A percentile compares a stretch with the other conserved stretches of the same genome.
Conservation (phyloP, 2,888 invertebrate genomes). For the Diplazon laetatorius region DNA sequence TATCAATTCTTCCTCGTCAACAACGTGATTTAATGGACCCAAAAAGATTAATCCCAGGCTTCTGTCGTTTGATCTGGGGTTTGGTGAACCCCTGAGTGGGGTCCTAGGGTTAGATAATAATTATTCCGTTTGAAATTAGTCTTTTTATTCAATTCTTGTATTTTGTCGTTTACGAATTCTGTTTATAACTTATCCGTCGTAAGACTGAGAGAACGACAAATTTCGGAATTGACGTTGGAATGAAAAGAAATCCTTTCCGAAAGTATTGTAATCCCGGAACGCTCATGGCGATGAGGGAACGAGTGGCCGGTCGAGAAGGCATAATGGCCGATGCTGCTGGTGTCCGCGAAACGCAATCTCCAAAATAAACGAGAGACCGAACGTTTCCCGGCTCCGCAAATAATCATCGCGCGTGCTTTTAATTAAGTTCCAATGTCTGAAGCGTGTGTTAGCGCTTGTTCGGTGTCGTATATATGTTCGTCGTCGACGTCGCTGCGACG, state of each 20-base stretch:
- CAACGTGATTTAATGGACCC: too few species aligned
- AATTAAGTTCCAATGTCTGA: constrained; percentile 81
- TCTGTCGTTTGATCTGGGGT: too few species aligned
- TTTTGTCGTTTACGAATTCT: too few species aligned
- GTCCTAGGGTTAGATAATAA: too few species aligned
- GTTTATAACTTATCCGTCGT: constrained; percentile 37
- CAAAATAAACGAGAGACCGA: constrained; percentile 78
- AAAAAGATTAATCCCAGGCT: too few species aligned
- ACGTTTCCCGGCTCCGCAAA: constrained; percentile 73
- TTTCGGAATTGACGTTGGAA: constrained; percentile 40
- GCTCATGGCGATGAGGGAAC: constrained; percentile 25
- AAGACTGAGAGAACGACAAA: neutral
- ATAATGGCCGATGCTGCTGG: constrained; percentile 1
- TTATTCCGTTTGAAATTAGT: too few species aligned
- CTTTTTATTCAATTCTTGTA: too few species aligned
- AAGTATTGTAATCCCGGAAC: constrained; percentile 16
- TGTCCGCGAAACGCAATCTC: constrained; percentile 75
- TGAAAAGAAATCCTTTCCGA: constrained; percentile 17
- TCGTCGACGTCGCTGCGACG: constrained; percentile 39
- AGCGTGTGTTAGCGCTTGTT: constrained; percentile 45
- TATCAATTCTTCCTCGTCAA: too few species aligned
- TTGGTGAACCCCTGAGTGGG: too few species aligned
- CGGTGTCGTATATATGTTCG: constrained; percentile 14
- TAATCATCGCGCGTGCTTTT: constrained; percentile 82
- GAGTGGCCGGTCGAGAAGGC: constrained; percentile 10